Percentiles rank a stretch among this genome's conserved stretches.
Evolutionary conservation across 2,113 vertebrate species (phyloP).

Genomic region (Carassius gibelio): DNA sequence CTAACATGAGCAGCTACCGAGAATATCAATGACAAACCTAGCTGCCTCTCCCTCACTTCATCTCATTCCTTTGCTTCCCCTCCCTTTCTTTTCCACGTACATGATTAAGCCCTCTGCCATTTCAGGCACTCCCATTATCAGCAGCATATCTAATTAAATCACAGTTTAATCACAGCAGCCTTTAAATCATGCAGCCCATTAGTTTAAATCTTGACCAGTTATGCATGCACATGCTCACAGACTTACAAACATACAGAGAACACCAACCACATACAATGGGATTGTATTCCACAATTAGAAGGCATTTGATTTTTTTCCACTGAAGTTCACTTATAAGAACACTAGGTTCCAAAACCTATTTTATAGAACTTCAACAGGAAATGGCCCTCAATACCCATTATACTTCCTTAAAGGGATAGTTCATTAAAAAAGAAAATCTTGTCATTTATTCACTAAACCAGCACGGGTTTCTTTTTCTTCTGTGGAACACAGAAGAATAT

Average conservation of each 20-base stretch:
- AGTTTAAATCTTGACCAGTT: conserved; percentile 39
- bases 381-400: no score
- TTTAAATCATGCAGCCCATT: conserved; percentile 53
- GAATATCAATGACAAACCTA: conserved; percentile 50
- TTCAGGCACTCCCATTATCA: conserved; percentile 50
- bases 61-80: background rate
- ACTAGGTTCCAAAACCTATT: background rate
- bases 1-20: conserved; percentile 33
- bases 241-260: background rate
- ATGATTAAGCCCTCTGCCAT: conserved; percentile 54
- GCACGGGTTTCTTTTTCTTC: no score
- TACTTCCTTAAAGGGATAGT: no score
- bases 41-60: conserved; percentile 6
- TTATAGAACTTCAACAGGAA: no score
- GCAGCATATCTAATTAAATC: conserved; percentile 58
- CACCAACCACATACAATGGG: background rate
- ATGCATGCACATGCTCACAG: background rate
- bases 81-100: conserved; percentile 24
- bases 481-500: no score
- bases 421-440: no score
- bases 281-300: background rate
- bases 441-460: no score
- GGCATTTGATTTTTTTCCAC: background rate
- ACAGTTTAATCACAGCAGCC: conserved; percentile 56
- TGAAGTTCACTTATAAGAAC: background rate